phyloP scores from a whole-genome alignment of 2,113 vertebrate genomes.

The Chaetops frenatus region DNA sequence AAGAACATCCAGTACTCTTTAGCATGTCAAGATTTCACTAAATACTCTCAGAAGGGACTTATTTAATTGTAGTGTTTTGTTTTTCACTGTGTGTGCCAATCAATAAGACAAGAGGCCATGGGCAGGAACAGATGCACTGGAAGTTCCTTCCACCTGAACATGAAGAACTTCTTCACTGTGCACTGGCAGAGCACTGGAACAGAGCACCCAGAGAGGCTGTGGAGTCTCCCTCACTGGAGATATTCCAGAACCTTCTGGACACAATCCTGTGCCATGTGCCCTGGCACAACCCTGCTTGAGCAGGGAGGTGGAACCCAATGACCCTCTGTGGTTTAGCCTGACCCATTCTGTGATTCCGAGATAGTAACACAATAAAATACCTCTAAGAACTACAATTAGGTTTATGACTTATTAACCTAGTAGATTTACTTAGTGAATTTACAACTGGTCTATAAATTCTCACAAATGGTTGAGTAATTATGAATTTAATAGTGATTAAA shows the following conservation, averaged over 20 bases:
- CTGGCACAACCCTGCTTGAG: background rate
- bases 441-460: background rate
- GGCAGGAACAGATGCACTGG: background rate
- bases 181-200: background rate
- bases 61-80: background rate
- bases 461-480: background rate
- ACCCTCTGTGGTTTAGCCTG: fast-evolving
- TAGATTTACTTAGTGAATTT: background rate
- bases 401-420: background rate
- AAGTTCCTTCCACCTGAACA: background rate
- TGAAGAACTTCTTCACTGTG: background rate
- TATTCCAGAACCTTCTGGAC: background rate
- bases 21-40: background rate
- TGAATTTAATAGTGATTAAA: background rate
- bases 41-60: background rate
- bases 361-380: background rate
- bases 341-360: background rate
- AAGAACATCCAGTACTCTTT: background rate
- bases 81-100: background rate
- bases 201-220: background rate
- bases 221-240: background rate
- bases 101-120: background rate
- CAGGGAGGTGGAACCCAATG: fast-evolving
- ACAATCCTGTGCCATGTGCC: fast-evolving
- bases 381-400: background rate